Evolutionary conservation across 2,113 vertebrate species (phyloP), one percentile per base, ranked within the genome.

Genomic region (Gorsachius goisagi): DNA sequence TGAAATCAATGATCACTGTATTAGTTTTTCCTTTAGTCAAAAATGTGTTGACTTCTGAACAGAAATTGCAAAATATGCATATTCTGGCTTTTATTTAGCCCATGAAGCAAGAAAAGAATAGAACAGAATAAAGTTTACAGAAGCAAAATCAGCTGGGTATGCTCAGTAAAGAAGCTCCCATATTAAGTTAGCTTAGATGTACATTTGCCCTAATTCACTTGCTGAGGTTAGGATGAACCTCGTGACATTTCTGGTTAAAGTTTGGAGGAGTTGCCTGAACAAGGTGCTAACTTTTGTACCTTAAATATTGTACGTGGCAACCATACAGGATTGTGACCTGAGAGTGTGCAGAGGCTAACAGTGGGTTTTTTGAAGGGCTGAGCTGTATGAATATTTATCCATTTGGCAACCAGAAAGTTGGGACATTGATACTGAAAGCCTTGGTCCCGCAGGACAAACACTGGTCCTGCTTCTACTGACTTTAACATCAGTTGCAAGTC

Each of bases 311-410:
- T 17, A 39, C 26, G 28, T 58, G 30, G 8, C 23, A 53, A 2
- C 12, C 16, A n/a, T 1, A 1, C 1, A n/a, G 15, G 8, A 56
- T 8, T 26, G 8, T 15, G 18, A 77, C 21, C 28, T 3, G 8
- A 89, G 15, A 15, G 6, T 39, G 16, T 33, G 32, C 64, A 56
- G 53, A 84, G 17, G 23, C 5, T 26, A 44, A 79, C 5, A 5
- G 21, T 6, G 39, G 49, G 4, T 8, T 39, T 79, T 63, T 23
- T 27, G 19, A 44, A 76, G 18, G 47, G 33, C n/a, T 23, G 37
- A 39, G 17, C 24, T 60, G 11, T 69, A 39, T 37, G 41, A 60
- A 32, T 62, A 39, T 47, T 73, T 64, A 55, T 17, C 11, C 2
- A 9, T 84, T 63, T 90, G 79, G 28, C 67, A 45, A 58, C 15